Evolutionary conservation across 2,888 invertebrate genomes (phyloP).

Genomic region (Erpobdella octoculata): DNA sequence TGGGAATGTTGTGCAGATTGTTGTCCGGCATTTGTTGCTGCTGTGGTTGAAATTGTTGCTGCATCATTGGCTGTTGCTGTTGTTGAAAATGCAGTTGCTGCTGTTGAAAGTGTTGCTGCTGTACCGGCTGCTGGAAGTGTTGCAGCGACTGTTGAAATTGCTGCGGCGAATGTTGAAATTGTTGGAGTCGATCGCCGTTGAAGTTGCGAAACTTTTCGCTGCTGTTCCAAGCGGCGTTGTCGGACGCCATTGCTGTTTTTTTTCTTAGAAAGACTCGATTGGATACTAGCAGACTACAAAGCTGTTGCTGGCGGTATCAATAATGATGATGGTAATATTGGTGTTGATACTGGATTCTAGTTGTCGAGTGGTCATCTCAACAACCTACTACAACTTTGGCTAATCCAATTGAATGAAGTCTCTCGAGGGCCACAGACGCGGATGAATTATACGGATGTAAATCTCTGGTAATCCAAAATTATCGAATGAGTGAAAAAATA

Average conservation of each 20-base stretch:
- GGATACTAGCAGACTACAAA: too few species aligned
- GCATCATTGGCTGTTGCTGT: not conserved
- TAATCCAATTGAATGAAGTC: too few species aligned
- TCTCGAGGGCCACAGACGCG: too few species aligned
- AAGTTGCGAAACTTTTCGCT: not conserved
- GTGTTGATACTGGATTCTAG: too few species aligned
- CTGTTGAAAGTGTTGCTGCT: conserved; percentile 14
- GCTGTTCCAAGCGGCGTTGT: not conserved
- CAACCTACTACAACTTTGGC: too few species aligned
- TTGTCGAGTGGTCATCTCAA: too few species aligned
- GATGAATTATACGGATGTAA: too few species aligned
- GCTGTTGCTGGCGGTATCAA: too few species aligned
- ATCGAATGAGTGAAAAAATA: too few species aligned
- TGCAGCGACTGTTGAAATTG: conserved; percentile 4
- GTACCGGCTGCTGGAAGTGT: not conserved
- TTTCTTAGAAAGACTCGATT: too few species aligned
- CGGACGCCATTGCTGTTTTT: not conserved
- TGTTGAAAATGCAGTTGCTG: conserved; percentile 9
- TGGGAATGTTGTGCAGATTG: conserved; percentile 14
- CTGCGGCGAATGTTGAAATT: not conserved
- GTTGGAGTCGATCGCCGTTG: not conserved
- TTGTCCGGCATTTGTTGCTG: conserved; percentile 6
- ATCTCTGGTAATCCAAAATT: too few species aligned
- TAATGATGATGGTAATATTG: too few species aligned
- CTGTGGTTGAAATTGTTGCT: not conserved